Evolutionary conservation across 2,797 vertebrate genomes (phyloP).

Genomic region (Manis javanica): DNA sequence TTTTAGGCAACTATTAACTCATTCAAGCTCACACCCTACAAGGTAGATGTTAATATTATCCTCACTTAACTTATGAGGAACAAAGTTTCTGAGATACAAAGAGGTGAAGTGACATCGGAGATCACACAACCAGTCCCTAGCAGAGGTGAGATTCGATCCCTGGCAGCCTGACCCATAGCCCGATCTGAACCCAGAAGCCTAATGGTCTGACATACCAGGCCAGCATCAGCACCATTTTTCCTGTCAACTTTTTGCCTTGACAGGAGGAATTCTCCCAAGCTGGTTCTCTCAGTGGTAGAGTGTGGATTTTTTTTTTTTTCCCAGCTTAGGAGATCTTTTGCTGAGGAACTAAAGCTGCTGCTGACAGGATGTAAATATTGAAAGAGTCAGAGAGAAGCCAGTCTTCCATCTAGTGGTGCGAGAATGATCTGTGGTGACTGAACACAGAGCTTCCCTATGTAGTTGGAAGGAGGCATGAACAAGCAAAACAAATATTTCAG

Average conservation of each 20-base stretch:
- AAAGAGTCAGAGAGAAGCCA: background rate
- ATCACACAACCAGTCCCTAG: background rate
- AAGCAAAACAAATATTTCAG: background rate
- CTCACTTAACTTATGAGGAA: background rate
- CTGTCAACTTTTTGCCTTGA: background rate
- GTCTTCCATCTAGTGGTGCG: background rate
- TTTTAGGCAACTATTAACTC: background rate
- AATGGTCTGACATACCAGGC: background rate
- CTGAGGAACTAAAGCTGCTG: background rate
- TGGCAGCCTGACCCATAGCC: background rate
- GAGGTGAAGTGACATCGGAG: fast-evolving
- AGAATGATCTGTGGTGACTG: background rate
- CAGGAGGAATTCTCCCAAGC: background rate
- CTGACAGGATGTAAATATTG: background rate
- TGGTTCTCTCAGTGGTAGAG: background rate
- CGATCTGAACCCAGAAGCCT: background rate
- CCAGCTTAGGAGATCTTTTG: slow-evolving; percentile 8
- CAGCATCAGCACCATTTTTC: background rate
- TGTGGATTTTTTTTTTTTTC: background rate
- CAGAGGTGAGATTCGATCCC: background rate
- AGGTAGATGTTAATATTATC: background rate
- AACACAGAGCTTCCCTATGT: fast-evolving
- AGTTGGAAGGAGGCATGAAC: background rate
- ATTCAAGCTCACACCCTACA: background rate
- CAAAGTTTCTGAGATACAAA: background rate